phyloP scores from a whole-genome alignment of 2,113 vertebrate genomes.

The Onychorhynchus coronatus region DNA sequence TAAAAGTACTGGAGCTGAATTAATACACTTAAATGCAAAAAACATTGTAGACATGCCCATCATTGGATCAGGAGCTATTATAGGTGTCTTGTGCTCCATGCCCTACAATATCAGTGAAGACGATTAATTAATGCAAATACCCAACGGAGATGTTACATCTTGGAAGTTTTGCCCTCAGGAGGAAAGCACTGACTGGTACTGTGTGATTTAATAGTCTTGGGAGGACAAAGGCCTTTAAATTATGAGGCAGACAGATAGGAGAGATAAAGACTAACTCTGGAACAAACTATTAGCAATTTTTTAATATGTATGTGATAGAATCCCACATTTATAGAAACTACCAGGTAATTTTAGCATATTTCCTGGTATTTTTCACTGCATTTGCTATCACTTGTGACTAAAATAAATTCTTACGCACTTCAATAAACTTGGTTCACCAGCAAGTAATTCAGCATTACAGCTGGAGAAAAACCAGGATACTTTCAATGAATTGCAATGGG shows the following conservation, averaged over 20 bases:
- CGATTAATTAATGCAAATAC: slow-evolving; percentile 34
- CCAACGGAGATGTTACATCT: not conserved
- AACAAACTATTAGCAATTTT: not conserved
- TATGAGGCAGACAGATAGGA: slow-evolving; percentile 48
- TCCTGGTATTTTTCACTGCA: not conserved
- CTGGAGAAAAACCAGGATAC: not conserved
- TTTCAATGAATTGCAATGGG: not conserved
- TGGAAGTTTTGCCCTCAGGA: slow-evolving; percentile 23
- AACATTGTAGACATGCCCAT: not conserved
- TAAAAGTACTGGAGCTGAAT: not conserved
- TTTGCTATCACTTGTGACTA: not conserved
- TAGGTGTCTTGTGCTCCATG: not conserved
- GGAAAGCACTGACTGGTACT: not conserved
- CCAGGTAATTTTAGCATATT: not conserved
- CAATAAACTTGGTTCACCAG: not conserved
- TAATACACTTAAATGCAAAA: not conserved
- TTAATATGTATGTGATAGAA: not conserved
- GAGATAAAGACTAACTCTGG: not conserved
- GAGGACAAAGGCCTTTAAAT: slow-evolving; percentile 38
- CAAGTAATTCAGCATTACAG: not conserved
- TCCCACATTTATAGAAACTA: not conserved
- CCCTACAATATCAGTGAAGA: not conserved
- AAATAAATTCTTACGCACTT: not conserved
- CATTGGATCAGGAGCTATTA: not conserved
- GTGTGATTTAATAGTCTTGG: slow-evolving; percentile 18